These are phyloP conservation scores for Cossypha heuglini DNA, from an alignment of 2,797 vertebrate species.

Conservation along the genomic window DNA sequence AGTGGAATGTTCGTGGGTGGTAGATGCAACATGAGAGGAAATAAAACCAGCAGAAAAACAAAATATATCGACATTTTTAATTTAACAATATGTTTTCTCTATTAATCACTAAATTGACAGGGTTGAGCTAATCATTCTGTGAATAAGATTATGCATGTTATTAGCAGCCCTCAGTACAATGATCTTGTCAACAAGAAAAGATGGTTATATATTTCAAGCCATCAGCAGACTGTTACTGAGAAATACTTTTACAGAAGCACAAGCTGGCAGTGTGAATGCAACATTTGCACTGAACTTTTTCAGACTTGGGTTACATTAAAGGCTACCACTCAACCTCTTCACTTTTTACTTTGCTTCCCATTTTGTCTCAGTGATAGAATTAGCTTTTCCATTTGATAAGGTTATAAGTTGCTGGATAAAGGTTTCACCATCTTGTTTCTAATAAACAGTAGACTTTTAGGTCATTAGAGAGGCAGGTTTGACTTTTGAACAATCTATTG, in stretches of 20 bases:
- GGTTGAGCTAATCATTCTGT: neutral
- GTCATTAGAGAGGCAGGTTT: neutral
- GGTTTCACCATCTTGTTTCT: neutral
- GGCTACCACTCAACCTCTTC: neutral
- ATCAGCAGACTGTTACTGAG: neutral
- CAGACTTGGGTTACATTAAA: neutral
- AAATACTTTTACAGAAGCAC: constrained; percentile 12
- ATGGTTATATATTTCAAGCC: neutral
- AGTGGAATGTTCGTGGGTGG: constrained; percentile 27
- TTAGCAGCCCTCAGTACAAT: neutral
- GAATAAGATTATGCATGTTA: neutral
- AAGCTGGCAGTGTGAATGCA: neutral
- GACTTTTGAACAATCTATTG: neutral
- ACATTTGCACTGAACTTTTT: neutral
- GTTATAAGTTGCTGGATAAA: neutral
- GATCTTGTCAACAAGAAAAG: neutral
- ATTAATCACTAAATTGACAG: constrained; percentile 24
- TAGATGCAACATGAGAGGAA: constrained; percentile 41
- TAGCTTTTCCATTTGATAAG: neutral
- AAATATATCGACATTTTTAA: neutral
- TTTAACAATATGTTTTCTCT: constrained; percentile 18
- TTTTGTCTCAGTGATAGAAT: neutral
- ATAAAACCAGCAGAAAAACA: constrained; percentile 13
- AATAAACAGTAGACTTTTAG: neutral
- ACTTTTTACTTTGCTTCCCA: neutral